Evolutionary conservation across 2,113 vertebrate genomes (phyloP).

Genomic region (Bothrops jararaca): DNA sequence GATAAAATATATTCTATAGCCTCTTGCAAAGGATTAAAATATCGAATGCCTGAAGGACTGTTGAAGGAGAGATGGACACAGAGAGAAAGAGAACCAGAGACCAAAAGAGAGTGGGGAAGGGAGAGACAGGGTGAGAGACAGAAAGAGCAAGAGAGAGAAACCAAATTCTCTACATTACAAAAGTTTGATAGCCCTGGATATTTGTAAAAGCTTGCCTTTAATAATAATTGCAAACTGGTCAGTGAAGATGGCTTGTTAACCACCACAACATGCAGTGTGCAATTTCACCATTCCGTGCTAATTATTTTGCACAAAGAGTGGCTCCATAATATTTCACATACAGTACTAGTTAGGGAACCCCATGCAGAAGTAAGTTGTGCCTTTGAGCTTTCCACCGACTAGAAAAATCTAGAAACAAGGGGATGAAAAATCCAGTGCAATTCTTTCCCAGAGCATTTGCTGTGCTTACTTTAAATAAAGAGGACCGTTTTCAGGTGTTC

Average conservation of each 20-base stretch:
- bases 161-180: slow-evolving; percentile 46
- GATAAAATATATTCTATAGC: not conserved
- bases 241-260: not conserved
- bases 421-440: not conserved
- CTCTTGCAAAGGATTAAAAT: slow-evolving; percentile 57
- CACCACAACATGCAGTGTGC: not conserved
- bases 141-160: slow-evolving; percentile 22
- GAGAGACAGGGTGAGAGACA: too few relatives aligned
- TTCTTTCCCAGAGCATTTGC: not conserved
- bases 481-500: not conserved
- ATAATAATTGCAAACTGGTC: not conserved
- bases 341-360: not conserved
- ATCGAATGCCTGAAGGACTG: slow-evolving; percentile 62
- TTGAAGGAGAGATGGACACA: slow-evolving; percentile 50
- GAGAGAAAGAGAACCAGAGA: not conserved
- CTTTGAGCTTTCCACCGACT: slow-evolving; percentile 6
- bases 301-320: slow-evolving; percentile 11
- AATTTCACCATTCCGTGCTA: not conserved
- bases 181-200: slow-evolving; percentile 44
- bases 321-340: not conserved
- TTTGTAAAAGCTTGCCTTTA: not conserved
- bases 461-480: not conserved
- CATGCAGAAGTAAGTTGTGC: not conserved
- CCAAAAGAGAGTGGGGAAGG: not conserved
- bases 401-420: slow-evolving; percentile 6